phyloP scores from a whole-genome alignment of 2,797 vertebrate species.

The Trachops cirrhosus region DNA sequence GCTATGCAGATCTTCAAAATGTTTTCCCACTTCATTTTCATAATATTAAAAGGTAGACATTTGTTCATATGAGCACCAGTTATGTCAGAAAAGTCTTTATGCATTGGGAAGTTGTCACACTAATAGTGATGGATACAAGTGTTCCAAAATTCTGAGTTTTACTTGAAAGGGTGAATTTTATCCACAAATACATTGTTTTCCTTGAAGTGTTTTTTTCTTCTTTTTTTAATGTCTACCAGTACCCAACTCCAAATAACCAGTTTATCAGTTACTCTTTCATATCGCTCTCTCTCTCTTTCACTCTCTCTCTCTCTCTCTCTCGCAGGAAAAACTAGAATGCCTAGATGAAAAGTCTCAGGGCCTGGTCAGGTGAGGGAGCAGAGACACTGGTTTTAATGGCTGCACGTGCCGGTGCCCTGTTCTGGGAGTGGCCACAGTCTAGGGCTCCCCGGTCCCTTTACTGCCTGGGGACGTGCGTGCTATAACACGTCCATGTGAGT shows the following conservation, averaged over 20 bases:
- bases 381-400: not conserved
- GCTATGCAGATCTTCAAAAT: conserved; percentile 13
- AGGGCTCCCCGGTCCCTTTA: not conserved
- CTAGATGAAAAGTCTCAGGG: not conserved
- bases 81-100: conserved; percentile 33
- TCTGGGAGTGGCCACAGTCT: not conserved
- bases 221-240: not conserved
- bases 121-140: not conserved
- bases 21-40: conserved; percentile 31
- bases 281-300: not conserved
- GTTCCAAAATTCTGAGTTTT: conserved; percentile 45
- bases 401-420: not conserved
- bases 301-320: not conserved
- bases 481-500: not conserved
- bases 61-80: not conserved
- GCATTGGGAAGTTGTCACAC: not conserved
- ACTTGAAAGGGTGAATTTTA: conserved; percentile 38
- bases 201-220: not conserved
- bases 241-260: not conserved
- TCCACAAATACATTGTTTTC: conserved; percentile 50
- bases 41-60: not conserved
- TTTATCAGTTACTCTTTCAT: conserved; percentile 1
- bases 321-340: not conserved
- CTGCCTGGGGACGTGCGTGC: not conserved
- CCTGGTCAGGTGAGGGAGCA: not conserved